These are phyloP conservation scores for Habrosyne pyritoides DNA, from an alignment of 2,888 invertebrate species.

Conservation along the genomic window DNA sequence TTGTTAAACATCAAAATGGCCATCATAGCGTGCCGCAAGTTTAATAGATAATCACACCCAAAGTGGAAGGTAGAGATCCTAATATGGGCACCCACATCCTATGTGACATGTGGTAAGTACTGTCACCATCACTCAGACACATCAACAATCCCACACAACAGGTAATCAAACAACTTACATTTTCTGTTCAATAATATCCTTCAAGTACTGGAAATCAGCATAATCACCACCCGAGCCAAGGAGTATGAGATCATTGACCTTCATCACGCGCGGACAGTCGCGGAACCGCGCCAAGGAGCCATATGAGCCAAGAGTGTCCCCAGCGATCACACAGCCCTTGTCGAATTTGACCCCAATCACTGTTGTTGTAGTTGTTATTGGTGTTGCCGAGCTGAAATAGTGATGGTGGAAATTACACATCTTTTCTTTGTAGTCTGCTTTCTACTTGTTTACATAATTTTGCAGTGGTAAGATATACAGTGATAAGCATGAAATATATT, in stretches of 20 bases:
- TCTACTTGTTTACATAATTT: too few species aligned
- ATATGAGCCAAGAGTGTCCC: slow-evolving; percentile 96
- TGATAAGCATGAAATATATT: too few species aligned
- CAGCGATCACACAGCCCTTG: slow-evolving; percentile 95
- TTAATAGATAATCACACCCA: too few species aligned
- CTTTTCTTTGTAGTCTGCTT: too few species aligned
- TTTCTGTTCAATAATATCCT: slow-evolving; percentile 92
- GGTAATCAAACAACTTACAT: slow-evolving; percentile 88
- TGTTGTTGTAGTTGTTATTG: slow-evolving; percentile 96
- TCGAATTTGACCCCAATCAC: slow-evolving; percentile 94
- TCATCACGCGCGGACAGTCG: slow-evolving; percentile 91
- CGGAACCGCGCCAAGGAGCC: slow-evolving; percentile 96
- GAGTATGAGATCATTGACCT: slow-evolving; percentile 94
- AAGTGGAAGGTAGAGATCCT: too few species aligned
- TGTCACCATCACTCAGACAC: too few species aligned
- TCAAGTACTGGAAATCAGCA: slow-evolving; percentile 97
- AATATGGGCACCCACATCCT: not conserved
- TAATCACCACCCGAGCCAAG: slow-evolving; percentile 97
- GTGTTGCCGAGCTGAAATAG: slow-evolving; percentile 74
- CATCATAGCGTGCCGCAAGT: too few species aligned
- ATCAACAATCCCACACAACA: too few species aligned
- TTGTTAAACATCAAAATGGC: too few species aligned
- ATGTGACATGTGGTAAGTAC: too few species aligned
- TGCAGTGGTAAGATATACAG: too few species aligned
- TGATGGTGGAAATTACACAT: not conserved